Evolutionary conservation across 2,888 invertebrate species (phyloP), one percentile per base, ranked within the genome.

Genomic region (Sicus ferrugineus): DNA sequence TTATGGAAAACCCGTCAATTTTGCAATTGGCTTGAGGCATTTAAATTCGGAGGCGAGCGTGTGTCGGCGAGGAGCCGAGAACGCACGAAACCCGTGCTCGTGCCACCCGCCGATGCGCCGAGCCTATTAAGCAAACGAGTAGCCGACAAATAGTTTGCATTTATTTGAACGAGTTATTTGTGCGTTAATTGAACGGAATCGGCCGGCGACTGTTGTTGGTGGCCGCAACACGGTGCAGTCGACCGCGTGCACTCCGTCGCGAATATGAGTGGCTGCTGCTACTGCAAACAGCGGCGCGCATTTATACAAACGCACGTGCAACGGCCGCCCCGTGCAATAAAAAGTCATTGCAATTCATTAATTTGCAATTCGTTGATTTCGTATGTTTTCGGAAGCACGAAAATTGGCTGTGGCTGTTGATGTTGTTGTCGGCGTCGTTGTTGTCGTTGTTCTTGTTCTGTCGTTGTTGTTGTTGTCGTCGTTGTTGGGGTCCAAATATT

Each of bases 301-400:
- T 2, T 9, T 11, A 42, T 56, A 46, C 7, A 42, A 21, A 2
- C 64, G 4, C 63, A 48, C 21, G 28, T 46, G 31, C 48, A 28
- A 7, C 11, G 16, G 48, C 26, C 23, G 28, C 46, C 4, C 9
- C 59, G 34, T 62, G 52, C 72, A 67, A 73, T 74, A 73, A 75
- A 75, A 75, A 77, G 62, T 75, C 75, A 76, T 74, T 75, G 75
- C 75, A 75, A 73, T 75, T 75, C 75, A 75, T 75, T 77, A 75
- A 75, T 75, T 75, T 69, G 73, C 74, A 71, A 73, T 74, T 65
- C 74, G 73, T 71, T 73, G 74, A 73, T 75, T 75, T 75, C 73
- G 72, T 70, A 30, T 59, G 59, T 50, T 67, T 65, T 67, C 48
- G 42, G 46, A 30, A 30, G 19, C 42, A 48, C 48, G 58, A 50